phyloP scores from a whole-genome alignment of 35 echinoderm and acorn worm species.

The Lytechinus pictus region DNA sequence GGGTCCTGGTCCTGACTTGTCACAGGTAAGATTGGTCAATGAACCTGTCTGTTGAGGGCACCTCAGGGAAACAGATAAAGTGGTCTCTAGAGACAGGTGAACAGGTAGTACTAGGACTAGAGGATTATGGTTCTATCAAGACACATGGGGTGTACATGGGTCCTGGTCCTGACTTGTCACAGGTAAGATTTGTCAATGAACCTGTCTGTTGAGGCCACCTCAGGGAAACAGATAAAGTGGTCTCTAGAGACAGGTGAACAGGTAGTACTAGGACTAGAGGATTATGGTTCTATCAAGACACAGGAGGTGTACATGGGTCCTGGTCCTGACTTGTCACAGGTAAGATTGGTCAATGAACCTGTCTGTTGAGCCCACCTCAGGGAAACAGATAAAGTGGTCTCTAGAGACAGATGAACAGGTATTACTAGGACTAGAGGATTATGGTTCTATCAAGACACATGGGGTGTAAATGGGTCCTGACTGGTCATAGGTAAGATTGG shows the following conservation, averaged over 20 bases:
- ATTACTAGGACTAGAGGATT: constrained; percentile 94
- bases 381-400: no score
- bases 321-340: constrained; percentile 56
- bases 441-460: constrained; percentile 83
- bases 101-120: constrained; percentile 84
- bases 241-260: background rate
- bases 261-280: constrained; percentile 84
- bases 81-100: no score
- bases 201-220: no score
- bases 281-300: constrained; percentile 88
- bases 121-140: constrained; percentile 94
- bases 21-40: constrained; percentile 51
- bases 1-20: constrained; percentile 51
- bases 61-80: no score
- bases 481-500: no score
- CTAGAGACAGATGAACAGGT: no score
- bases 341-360: no score
- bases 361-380: no score
- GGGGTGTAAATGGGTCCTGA: no score
- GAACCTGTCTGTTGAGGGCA: no score
- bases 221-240: no score
- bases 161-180: constrained; percentile 56
- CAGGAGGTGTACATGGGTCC: constrained; percentile 64
- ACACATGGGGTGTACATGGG: constrained; percentile 71
- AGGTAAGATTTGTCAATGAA: background rate